Conservation (phyloP, 2,113 vertebrate genomes). For the Micromys minutus region DNA sequence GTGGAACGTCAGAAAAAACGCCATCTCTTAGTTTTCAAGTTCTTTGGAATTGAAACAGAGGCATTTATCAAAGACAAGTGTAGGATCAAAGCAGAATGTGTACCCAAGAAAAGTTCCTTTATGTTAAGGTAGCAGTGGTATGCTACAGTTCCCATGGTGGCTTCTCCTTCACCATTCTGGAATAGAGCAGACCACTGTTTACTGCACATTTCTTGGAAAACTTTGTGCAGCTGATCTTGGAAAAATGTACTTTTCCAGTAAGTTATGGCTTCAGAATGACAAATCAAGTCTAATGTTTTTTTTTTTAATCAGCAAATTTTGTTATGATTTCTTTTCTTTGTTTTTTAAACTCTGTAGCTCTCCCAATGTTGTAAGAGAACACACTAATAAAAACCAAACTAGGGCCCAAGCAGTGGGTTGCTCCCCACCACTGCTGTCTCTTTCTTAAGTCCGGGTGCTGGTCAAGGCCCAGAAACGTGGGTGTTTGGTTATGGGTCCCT, state of each 20-base stretch:
- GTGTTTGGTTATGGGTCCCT: constrained; percentile 98
- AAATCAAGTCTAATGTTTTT: not conserved
- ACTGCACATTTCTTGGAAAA: not conserved
- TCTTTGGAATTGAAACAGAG: not conserved
- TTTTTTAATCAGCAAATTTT: not conserved
- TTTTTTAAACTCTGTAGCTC: not conserved
- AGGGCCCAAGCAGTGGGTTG: no score
- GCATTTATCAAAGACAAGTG: constrained; percentile 39
- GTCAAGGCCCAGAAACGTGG: constrained; percentile 87
- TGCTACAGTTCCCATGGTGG: not conserved
- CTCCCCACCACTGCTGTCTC: no score
- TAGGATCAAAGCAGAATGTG: not conserved
- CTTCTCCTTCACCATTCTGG: not conserved
- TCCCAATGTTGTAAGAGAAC: not conserved
- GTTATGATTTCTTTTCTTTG: not conserved
- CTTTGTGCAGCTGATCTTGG: not conserved
- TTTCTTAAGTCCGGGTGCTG: not conserved
- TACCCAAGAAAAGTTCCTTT: not conserved
- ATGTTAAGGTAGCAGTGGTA: not conserved
- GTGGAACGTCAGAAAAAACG: not conserved
- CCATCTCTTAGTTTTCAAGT: not conserved
- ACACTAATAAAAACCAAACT: not conserved
- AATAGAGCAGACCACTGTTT: not conserved
- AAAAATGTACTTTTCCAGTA: not conserved
- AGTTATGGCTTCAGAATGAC: not conserved